Conservation (phyloP, 2,797 vertebrate species). For the Dipus sagitta region DNA sequence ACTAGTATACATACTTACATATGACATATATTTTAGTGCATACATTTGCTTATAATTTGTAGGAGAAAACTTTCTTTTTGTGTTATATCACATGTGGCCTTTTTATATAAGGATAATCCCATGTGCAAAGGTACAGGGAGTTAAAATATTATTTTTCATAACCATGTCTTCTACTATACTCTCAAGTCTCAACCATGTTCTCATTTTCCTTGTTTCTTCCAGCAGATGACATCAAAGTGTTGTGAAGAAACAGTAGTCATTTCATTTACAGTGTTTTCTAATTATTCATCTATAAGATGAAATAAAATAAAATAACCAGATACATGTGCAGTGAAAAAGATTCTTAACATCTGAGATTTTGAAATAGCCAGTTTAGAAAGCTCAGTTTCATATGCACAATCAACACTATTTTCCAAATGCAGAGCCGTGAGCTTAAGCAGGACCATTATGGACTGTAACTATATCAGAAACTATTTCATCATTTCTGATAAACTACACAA, state of each 20-base stretch:
- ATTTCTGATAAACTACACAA: not conserved
- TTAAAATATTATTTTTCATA: not conserved
- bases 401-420: rapidly evolving
- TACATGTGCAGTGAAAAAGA: not conserved
- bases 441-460: not conserved
- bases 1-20: not conserved
- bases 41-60: not conserved
- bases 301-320: not conserved
- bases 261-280: not conserved
- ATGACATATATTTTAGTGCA: not conserved
- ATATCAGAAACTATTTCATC: not conserved
- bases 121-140: not conserved
- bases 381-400: not conserved
- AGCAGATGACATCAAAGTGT: too few relatives aligned
- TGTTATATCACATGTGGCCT: not conserved
- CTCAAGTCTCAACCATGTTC: rapidly evolving
- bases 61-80: not conserved
- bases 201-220: not conserved
- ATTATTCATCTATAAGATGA: not conserved
- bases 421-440: too few relatives aligned
- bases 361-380: not conserved
- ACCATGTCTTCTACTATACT: not conserved
- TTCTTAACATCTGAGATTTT: not conserved
- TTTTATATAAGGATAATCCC: not conserved
- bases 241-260: not conserved